Base-by-base conservation (phyloP, 1,140 invertebrate genomes). In the Drosophila dunni region DNA sequence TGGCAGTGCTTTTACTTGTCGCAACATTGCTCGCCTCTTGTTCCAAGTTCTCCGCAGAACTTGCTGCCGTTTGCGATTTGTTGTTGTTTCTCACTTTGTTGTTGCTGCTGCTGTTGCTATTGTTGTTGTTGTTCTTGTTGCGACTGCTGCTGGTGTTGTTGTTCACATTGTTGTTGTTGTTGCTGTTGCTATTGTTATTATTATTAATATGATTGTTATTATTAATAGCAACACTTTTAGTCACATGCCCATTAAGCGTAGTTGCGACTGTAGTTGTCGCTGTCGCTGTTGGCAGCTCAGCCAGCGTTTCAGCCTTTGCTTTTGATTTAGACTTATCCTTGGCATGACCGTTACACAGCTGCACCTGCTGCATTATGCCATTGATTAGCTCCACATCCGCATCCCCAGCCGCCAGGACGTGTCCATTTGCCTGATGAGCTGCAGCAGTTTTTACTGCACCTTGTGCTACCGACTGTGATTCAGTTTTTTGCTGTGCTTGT, bases 1-100 rank as follows among this genome's bases (percentile, higher is more conserved):
- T 89, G 84, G 84, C 84, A 89, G 84, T 89, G 78, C 54, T 78
- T 48, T 78, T 81, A 45, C 60, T 89, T 50, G 74, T 70, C 34
- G 78, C 78, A 75, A 58, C 34, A 20, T 36, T 44, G 10, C 46
- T 53, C 9, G 40, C 13, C 40, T 44, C 64, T 7, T 13, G n/a
- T n/a, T 15, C n/a, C 42, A 20, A n/a, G 7, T 13, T 13, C 2
- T 17, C 7, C 7, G 15, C 13, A n/a, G n/a, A 2, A 45, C 42
- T 13, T 34, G n/a, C 33, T 42, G 61, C 20, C 1, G 17, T 42
- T 44, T 44, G 46, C 15, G 45, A 33, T 20, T 66, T 62, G 42
- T 76, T 66, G 36, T 72, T 76, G 56, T 73, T 71, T 65, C 72
- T 64, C 40, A 24, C 61, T 29, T 72, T 76, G 51, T 34, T 48